Evolutionary conservation across 2,888 invertebrate species (phyloP).

Genomic region (Melanargia galathea): DNA sequence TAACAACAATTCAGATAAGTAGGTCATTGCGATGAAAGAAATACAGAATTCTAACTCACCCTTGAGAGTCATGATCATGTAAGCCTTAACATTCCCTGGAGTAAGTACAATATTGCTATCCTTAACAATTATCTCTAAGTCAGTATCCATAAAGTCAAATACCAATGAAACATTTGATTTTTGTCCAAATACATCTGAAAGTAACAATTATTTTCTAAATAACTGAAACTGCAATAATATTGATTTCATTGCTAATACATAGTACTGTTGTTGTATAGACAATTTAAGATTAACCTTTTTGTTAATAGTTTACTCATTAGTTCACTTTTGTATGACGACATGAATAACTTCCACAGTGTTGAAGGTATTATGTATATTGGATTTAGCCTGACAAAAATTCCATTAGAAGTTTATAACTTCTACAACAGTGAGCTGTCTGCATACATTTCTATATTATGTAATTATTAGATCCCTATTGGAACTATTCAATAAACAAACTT

Average conservation of each 20-base stretch:
- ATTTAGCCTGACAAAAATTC: too few species aligned
- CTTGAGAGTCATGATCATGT: slow-evolving; percentile 96
- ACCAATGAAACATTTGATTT: slow-evolving; percentile 98
- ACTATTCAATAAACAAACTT: too few species aligned
- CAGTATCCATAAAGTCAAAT: slow-evolving; percentile 99
- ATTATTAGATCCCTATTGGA: too few species aligned
- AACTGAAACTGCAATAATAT: not conserved
- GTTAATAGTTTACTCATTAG: too few species aligned
- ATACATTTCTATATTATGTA: too few species aligned
- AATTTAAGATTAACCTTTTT: too few species aligned
- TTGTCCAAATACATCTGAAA: slow-evolving; percentile 97
- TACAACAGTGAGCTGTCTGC: too few species aligned
- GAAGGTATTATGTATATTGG: too few species aligned
- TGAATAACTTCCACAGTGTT: too few species aligned
- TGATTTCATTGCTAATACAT: not conserved
- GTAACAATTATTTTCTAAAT: not conserved
- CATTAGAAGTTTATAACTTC: too few species aligned
- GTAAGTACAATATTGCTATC: slow-evolving; percentile 94
- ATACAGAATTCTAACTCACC: slow-evolving; percentile 64
- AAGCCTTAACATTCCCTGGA: slow-evolving; percentile 96
- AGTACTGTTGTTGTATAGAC: too few species aligned
- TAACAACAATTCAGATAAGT: not conserved
- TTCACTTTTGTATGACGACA: too few species aligned
- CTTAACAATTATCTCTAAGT: slow-evolving; percentile 96
- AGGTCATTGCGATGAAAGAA: not conserved